phyloP scores from a whole-genome alignment of 2,888 invertebrate species.

The Trisateles emortualis region DNA sequence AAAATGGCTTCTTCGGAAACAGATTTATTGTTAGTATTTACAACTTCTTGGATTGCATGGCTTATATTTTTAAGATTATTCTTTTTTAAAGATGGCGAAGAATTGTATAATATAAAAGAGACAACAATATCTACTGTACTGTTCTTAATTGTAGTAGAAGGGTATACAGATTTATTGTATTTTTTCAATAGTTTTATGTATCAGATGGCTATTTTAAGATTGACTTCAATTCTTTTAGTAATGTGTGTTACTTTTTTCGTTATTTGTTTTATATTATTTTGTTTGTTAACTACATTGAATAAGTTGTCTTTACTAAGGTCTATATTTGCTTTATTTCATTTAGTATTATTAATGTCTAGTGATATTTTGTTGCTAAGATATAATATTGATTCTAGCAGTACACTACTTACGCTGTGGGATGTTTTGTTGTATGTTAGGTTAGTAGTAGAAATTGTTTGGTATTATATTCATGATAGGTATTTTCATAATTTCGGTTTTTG shows the following conservation, averaged over 20 bases:
- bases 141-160: slow-evolving; percentile 27
- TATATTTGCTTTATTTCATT: slow-evolving; percentile 35
- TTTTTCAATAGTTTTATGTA: background rate
- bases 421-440: slow-evolving; percentile 33
- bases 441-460: slow-evolving; percentile 34
- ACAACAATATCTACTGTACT: slow-evolving; percentile 27
- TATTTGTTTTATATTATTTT: slow-evolving; percentile 23
- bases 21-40: slow-evolving; percentile 35
- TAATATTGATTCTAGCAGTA: slow-evolving; percentile 26
- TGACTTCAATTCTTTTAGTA: slow-evolving; percentile 40
- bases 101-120: slow-evolving; percentile 39
- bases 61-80: slow-evolving; percentile 46
- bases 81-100: slow-evolving; percentile 37
- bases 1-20: slow-evolving; percentile 15
- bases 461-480: slow-evolving; percentile 19
- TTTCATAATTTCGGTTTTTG: slow-evolving; percentile 3
- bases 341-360: slow-evolving; percentile 36
- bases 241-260: slow-evolving; percentile 39
- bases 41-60: slow-evolving; percentile 35
- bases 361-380: slow-evolving; percentile 38
- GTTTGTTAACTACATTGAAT: slow-evolving; percentile 21
- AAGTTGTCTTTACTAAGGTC: slow-evolving; percentile 23
- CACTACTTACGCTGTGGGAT: slow-evolving; percentile 10
- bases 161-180: slow-evolving; percentile 28
- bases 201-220: slow-evolving; percentile 25